These are phyloP conservation scores for Drosophila sulfurigaster DNA, from an alignment of 1,140 invertebrate genomes.

Conservation along the genomic window DNA sequence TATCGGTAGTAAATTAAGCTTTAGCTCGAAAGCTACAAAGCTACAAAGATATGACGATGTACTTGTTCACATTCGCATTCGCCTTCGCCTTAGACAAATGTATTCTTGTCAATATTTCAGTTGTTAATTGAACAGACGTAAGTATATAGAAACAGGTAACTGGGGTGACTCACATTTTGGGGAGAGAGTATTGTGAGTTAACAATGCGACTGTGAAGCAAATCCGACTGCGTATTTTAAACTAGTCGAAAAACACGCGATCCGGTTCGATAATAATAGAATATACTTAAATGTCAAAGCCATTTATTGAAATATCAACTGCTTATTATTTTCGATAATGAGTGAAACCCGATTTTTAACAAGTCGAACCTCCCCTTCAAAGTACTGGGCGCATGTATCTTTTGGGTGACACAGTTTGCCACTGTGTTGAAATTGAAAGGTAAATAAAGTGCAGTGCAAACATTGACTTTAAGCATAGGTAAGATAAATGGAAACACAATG, in stretches of 20 bases:
- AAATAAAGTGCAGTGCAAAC: constrained; percentile 22
- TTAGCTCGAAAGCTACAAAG: constrained; percentile 10
- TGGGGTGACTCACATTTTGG: constrained; percentile 20
- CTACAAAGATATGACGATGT: constrained; percentile 6
- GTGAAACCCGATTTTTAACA: constrained; percentile 7
- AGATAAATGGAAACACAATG: constrained; percentile 10
- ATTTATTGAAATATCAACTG: not conserved
- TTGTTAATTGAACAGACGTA: constrained; percentile 24
- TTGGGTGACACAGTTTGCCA: constrained; percentile 32
- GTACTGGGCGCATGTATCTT: not conserved
- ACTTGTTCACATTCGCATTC: not conserved
- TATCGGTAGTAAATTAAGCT: constrained; percentile 23
- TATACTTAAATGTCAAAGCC: not conserved
- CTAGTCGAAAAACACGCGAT: not conserved
- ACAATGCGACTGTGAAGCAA: constrained; percentile 8
- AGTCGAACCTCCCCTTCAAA: not conserved
- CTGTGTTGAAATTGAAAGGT: constrained; percentile 2
- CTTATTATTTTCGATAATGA: constrained; percentile 12
- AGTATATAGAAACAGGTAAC: constrained; percentile 22
- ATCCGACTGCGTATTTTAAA: not conserved
- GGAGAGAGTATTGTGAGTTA: not conserved
- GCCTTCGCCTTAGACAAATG: constrained; percentile 10
- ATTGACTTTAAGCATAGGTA: constrained; percentile 19
- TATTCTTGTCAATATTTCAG: not conserved
- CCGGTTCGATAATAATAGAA: constrained; percentile 11